Evolutionary conservation across 37 sponge, comb jelly and placozoan genomes (phyloP).

Genomic region (Petrosia ficiformis): DNA sequence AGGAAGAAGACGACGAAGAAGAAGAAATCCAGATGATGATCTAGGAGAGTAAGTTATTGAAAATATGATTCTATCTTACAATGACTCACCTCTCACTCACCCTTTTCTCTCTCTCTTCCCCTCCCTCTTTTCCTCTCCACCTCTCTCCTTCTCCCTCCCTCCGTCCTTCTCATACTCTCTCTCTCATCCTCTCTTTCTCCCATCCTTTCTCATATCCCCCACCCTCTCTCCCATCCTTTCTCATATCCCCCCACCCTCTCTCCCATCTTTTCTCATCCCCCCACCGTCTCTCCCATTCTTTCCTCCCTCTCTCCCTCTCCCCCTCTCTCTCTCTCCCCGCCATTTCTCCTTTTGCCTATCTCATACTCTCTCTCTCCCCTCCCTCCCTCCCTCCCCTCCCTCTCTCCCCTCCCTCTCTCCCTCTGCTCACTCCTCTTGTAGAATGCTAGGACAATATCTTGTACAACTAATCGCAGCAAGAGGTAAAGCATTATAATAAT

Average conservation of each 20-base stretch:
- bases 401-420: background rate
- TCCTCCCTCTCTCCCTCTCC: conserved; percentile 4
- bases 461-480: background rate
- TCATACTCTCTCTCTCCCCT: background rate
- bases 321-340: too few species aligned
- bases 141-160: too few species aligned
- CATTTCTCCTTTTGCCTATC: too few species aligned
- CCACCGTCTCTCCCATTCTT: too few species aligned
- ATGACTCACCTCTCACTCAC: too few species aligned
- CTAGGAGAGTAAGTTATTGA: background rate
- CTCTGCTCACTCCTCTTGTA: background rate
- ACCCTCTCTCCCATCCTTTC: background rate
- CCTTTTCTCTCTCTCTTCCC: too few species aligned
- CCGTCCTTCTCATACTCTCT: too few species aligned
- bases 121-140: too few species aligned
- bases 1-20: background rate
- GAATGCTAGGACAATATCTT: background rate
- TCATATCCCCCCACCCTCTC: background rate
- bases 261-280: background rate
- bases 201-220: too few species aligned
- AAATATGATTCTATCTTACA: too few species aligned
- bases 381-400: conserved; percentile 5
- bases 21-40: background rate
- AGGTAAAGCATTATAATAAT: background rate
- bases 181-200: too few species aligned